A percentile compares a stretch with the other conserved stretches of the same genome.
Evolutionary conservation across 2,888 invertebrate genomes (phyloP).

Genomic region (Nematopogon swammerdamellus): DNA sequence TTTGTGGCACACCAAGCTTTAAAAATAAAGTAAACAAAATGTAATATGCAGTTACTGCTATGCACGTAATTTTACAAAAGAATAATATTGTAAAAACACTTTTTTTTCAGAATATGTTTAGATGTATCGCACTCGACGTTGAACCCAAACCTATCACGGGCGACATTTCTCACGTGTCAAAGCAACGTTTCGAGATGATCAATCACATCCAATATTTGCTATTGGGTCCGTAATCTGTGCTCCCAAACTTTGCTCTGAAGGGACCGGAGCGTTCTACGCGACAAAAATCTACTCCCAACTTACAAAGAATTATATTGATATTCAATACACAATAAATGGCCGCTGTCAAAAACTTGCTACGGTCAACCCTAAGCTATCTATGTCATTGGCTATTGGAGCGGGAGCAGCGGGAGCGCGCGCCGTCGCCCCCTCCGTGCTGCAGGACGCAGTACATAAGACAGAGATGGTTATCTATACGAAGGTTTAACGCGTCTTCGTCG

Average conservation of each 20-base stretch:
- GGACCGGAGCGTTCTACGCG: constrained; percentile 37
- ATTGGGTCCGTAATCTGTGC: constrained; percentile 47
- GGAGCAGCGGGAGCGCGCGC: constrained; percentile 28
- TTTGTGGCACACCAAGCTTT: too few relatives aligned
- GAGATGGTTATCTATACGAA: constrained; percentile 37
- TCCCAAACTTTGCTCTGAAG: constrained; percentile 42
- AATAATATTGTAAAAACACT: too few relatives aligned
- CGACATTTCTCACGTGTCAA: not conserved
- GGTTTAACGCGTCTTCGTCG: constrained; percentile 53
- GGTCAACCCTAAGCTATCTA: constrained; percentile 58
- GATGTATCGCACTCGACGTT: too few relatives aligned
- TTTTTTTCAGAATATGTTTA: too few relatives aligned
- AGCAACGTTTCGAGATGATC: constrained; percentile 18
- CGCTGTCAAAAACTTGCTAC: constrained; percentile 57
- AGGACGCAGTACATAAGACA: constrained; percentile 21
- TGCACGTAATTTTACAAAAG: too few relatives aligned
- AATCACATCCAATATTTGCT: constrained; percentile 50
- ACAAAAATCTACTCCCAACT: constrained; percentile 46
- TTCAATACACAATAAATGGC: constrained; percentile 58
- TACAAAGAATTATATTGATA: constrained; percentile 57
- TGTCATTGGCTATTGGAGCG: constrained; percentile 55
- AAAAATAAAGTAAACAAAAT: too few relatives aligned
- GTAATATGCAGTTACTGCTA: too few relatives aligned
- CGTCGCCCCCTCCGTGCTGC: constrained; percentile 19
- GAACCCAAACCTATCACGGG: not conserved